phyloP scores from a whole-genome alignment of 2,888 invertebrate genomes.

The Hydriomena furcata region DNA sequence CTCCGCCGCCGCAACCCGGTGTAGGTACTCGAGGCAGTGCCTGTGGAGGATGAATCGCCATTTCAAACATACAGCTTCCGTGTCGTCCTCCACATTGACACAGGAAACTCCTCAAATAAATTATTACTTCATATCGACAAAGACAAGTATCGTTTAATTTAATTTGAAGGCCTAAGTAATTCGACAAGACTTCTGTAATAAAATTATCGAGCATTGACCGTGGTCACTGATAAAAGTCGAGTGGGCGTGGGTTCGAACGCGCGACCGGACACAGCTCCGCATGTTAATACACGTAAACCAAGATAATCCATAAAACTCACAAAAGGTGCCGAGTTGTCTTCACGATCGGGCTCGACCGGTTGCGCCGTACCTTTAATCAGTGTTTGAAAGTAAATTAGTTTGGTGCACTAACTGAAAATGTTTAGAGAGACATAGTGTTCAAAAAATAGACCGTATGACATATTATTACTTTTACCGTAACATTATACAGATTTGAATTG shows the following conservation, averaged over 20 bases:
- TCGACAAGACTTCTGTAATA: slow-evolving; percentile 81
- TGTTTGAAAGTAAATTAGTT: slow-evolving; percentile 30
- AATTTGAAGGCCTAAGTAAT: slow-evolving; percentile 77
- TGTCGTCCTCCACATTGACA: slow-evolving; percentile 12
- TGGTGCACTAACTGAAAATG: background rate
- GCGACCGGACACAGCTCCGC: slow-evolving; percentile 71
- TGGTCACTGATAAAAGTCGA: slow-evolving; percentile 59
- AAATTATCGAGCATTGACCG: slow-evolving; percentile 81
- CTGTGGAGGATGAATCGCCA: slow-evolving; percentile 12
- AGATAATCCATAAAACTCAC: slow-evolving; percentile 79
- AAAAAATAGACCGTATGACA: background rate
- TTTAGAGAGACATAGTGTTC: background rate
- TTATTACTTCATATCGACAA: slow-evolving; percentile 63
- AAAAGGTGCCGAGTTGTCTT: slow-evolving; percentile 81
- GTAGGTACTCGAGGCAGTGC: slow-evolving; percentile 22
- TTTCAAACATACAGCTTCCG: slow-evolving; percentile 24
- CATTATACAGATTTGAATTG: too few species aligned
- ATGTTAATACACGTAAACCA: slow-evolving; percentile 77
- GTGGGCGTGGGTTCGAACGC: slow-evolving; percentile 60
- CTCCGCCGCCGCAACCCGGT: slow-evolving; percentile 24
- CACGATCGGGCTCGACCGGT: slow-evolving; percentile 51
- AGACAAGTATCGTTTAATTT: slow-evolving; percentile 78
- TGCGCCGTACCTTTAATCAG: slow-evolving; percentile 42
- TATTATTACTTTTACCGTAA: too few species aligned
- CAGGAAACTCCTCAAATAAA: slow-evolving; percentile 41